Conservation (phyloP, 2,888 invertebrate species). For the Agelastica alni region DNA sequence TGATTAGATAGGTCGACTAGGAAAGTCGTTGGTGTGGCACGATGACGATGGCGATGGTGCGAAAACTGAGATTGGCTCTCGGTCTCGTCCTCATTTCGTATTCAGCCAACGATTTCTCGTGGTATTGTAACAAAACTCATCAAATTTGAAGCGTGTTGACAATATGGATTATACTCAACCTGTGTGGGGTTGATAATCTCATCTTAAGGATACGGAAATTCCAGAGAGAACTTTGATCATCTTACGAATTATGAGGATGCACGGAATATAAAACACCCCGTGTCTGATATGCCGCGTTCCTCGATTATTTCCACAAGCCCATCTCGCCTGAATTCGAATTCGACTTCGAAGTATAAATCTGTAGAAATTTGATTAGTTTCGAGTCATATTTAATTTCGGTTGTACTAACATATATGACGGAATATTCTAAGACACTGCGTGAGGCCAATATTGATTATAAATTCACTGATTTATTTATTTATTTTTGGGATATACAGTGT, state of each 20-base stretch:
- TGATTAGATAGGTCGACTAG: constrained; percentile 9
- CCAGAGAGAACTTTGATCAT: constrained; percentile 57
- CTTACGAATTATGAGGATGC: constrained; percentile 55
- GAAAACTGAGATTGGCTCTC: constrained; percentile 34
- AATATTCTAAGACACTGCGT: constrained; percentile 3
- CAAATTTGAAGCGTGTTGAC: constrained; percentile 58
- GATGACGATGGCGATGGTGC: constrained; percentile 11
- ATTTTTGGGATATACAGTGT: too few species aligned
- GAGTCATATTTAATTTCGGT: constrained; percentile 19
- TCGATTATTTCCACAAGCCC: constrained; percentile 34
- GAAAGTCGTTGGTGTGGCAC: background rate
- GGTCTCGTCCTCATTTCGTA: constrained; percentile 49
- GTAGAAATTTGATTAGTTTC: constrained; percentile 25
- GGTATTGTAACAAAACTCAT: constrained; percentile 57
- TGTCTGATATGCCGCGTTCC: constrained; percentile 30
- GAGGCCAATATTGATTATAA: too few species aligned
- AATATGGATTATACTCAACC: constrained; percentile 56
- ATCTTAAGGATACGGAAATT: constrained; percentile 56
- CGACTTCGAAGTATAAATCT: constrained; percentile 22
- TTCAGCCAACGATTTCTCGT: constrained; percentile 49
- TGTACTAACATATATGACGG: constrained; percentile 2
- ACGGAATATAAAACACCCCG: constrained; percentile 48
- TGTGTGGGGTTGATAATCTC: constrained; percentile 55
- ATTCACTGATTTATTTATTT: too few species aligned
- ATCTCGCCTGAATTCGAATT: constrained; percentile 29